Evolutionary conservation across 2,888 invertebrate species (phyloP), one percentile per base, ranked within the genome.

Genomic region (Beris morrisii): DNA sequence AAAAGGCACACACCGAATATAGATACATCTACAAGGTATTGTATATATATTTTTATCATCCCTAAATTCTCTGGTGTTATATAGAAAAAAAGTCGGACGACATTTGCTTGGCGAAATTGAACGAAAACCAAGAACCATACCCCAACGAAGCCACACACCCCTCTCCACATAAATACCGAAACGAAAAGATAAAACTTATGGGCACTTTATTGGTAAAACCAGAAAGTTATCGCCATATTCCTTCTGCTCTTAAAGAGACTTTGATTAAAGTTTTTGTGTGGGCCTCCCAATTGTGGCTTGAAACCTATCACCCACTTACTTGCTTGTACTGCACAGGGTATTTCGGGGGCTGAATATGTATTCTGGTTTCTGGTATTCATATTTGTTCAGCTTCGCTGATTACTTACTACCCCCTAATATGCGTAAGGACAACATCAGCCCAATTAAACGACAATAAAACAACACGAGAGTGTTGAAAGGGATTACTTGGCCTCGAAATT

Each of bases 41-140:
- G 31, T 32, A 50, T 5, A 22, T 28, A 46, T 50, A 46, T 50
- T 78, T 78, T 77, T 77, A 75, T 77, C 76, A 74, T 74, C 74
- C 76, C 74, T 74, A 73, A 74, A 76, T 48, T 67, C 61, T 63
- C 59, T 15, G 50, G 7, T 45, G 53, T 44, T 52, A 52, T 46
- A 50, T 50, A 31, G 13, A 15, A 4, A 12, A n/a, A 12, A 32
- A 43, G 38, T 32, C 45, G 56, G 53, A 58, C 32, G 38, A 44
- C 68, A 68, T 61, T 68, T 61, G 31, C 38, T 52, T n/a, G 61
- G 43, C 55, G 65, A 65, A 68, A 65, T 61, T 61, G 65, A 68
- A 65, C 64, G 55, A 67, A 54, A 45, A 48, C 50, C 15, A 61
- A 22, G 22, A 22, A 22, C 22, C n/a, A 31, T 55, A 32, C 46